Conservation (phyloP, 2,797 vertebrate species). For the Phoxinus dragarum region DNA sequence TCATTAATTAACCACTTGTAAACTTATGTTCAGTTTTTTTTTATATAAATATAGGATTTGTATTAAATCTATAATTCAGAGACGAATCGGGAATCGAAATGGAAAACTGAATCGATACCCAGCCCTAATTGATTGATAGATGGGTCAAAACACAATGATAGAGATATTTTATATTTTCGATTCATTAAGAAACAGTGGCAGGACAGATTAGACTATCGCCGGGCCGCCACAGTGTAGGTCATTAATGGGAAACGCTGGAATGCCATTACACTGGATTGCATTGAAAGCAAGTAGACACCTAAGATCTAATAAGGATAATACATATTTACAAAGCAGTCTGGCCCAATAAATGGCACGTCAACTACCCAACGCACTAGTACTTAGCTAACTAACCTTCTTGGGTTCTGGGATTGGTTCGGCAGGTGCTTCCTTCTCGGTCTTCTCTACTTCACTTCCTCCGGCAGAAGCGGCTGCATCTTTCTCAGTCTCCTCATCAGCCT, state of each 20-base stretch:
- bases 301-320: background rate
- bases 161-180: background rate
- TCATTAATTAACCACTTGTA: too few relatives aligned
- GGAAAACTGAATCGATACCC: too few relatives aligned
- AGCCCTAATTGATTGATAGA: too few relatives aligned
- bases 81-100: too few relatives aligned
- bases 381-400: slow-evolving; percentile 79
- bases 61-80: too few relatives aligned
- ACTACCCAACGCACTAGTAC: too few relatives aligned
- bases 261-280: background rate
- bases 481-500: slow-evolving; percentile 70
- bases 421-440: slow-evolving; percentile 75
- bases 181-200: background rate
- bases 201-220: background rate
- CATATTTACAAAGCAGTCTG: too few relatives aligned
- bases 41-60: too few relatives aligned
- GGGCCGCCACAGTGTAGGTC: too few relatives aligned
- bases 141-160: too few relatives aligned
- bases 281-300: background rate
- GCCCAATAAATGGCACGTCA: background rate
- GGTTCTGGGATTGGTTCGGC: slow-evolving; percentile 74
- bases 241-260: background rate
- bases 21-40: too few relatives aligned
- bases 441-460: slow-evolving; percentile 72
- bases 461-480: slow-evolving; percentile 62